phyloP scores from a whole-genome alignment of 2,888 invertebrate species.

The Epirrita christyi region DNA sequence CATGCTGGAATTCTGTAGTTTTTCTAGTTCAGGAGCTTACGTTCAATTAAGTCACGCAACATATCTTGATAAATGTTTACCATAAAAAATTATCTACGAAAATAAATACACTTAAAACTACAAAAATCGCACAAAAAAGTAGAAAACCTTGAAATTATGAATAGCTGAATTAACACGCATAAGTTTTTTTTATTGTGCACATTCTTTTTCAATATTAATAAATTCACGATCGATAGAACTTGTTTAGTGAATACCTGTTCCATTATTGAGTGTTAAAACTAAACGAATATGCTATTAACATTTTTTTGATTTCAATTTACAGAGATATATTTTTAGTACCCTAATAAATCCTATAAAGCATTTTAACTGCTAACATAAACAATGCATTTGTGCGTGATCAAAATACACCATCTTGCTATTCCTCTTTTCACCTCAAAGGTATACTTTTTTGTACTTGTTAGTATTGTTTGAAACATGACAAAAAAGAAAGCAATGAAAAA shows the following conservation, averaged over 20 bases:
- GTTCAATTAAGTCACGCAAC: too few species aligned
- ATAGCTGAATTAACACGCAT: conserved; percentile 9
- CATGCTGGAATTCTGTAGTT: too few species aligned
- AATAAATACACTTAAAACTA: not conserved
- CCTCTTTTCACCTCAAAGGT: conserved; percentile 6
- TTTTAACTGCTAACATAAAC: conserved; percentile 7
- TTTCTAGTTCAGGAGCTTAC: too few species aligned
- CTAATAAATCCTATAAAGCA: conserved; percentile 4
- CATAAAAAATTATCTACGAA: too few species aligned
- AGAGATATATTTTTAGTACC: conserved; percentile 1
- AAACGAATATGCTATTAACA: conserved; percentile 9
- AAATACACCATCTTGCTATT: not conserved
- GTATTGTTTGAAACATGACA: conserved; percentile 2
- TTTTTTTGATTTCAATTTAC: not conserved
- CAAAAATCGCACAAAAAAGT: not conserved
- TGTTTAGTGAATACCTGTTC: conserved; percentile 11
- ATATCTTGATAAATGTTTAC: too few species aligned
- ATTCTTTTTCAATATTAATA: conserved; percentile 10
- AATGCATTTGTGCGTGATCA: conserved; percentile 11
- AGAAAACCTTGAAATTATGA: conserved; percentile 13
- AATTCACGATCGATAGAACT: conserved; percentile 12
- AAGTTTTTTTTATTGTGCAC: conserved; percentile 8
- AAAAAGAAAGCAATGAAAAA: too few species aligned
- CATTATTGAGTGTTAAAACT: conserved; percentile 16
- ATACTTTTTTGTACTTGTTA: not conserved